Evolutionary conservation across 2,888 invertebrate species (phyloP), one percentile per base, ranked within the genome.

Genomic region (Ligdia adustata): DNA sequence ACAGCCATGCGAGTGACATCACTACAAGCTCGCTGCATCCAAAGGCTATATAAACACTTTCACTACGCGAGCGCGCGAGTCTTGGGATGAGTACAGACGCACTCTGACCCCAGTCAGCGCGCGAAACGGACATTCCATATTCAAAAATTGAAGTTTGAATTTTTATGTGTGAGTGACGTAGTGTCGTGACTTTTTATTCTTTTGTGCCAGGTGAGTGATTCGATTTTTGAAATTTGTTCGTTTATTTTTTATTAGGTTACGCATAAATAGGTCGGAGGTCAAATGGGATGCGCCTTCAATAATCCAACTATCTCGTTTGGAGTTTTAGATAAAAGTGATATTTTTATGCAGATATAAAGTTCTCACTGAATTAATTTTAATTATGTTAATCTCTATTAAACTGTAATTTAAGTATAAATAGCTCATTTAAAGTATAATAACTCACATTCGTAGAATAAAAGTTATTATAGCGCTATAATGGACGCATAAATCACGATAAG

Each of bases 31-130:
- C 59, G 64, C 67, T 76, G 79, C 81, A 79, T 64, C 72, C 69
- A 70, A 60, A 84, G 79, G 86, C 86, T 89, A 89, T 89, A 89
- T 86, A 89, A 86, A 66, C 77, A 84, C 89, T 88, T 87, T 89
- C 89, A 81, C 89, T 77, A 55, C 42, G 50, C 66, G 64, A 64
- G 76, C 84, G 72, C 83, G 68, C 66, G 83, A 88, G 87, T 86
- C 77, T 80, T 78, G 79, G 73, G 78, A 79, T 77, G 78, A 71
- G 66, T 69, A 66, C 82, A 69, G 69, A 38, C 81, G 85, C 84
- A 83, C 87, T 84, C 83, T 86, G 86, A 87, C 84, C 85, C 72
- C 72, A 66, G 65, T 68, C 54, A 63, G 68, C 77, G 77, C 77
- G 72, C 42, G 45, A 57, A 57, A 60, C 60, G 60, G 60, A 51